Conservation (phyloP, 2,888 invertebrate genomes). For the Orthosia gothica region DNA sequence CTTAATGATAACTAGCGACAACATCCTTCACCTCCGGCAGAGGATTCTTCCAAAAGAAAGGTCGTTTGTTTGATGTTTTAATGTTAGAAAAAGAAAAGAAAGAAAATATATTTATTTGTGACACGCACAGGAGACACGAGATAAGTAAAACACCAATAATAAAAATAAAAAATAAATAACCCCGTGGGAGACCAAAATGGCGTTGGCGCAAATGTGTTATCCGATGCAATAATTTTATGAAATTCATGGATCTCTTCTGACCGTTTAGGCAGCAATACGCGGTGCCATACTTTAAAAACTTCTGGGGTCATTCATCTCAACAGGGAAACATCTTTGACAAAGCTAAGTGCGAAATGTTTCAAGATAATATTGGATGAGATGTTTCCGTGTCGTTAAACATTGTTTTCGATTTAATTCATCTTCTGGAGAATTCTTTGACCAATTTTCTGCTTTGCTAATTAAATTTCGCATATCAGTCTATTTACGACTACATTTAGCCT, state of each 20-base stretch:
- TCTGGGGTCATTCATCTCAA: constrained; percentile 37
- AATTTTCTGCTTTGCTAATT: constrained; percentile 12
- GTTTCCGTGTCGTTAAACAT: constrained; percentile 38
- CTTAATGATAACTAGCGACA: no score
- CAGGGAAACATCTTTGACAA: constrained; percentile 34
- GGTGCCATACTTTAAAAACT: constrained; percentile 10
- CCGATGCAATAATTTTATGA: constrained; percentile 4
- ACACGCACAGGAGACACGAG: no score
- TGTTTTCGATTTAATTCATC: constrained; percentile 14
- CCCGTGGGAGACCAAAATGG: no score
- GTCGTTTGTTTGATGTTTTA: neutral
- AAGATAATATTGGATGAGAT: constrained; percentile 14
- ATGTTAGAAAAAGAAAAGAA: no score
- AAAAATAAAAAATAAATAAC: no score
- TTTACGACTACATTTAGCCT: neutral
- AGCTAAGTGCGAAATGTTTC: constrained; percentile 7
- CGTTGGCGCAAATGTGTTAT: no score
- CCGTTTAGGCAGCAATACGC: neutral
- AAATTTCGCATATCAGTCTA: neutral
- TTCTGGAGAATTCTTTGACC: neutral
- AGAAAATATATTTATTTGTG: no score
- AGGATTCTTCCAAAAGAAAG: neutral
- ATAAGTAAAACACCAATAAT: no score
- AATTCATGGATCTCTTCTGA: constrained; percentile 1
- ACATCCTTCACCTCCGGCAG: no score